Evolutionary conservation across 2,888 invertebrate genomes (phyloP).

Genomic region (Pocota personata): DNA sequence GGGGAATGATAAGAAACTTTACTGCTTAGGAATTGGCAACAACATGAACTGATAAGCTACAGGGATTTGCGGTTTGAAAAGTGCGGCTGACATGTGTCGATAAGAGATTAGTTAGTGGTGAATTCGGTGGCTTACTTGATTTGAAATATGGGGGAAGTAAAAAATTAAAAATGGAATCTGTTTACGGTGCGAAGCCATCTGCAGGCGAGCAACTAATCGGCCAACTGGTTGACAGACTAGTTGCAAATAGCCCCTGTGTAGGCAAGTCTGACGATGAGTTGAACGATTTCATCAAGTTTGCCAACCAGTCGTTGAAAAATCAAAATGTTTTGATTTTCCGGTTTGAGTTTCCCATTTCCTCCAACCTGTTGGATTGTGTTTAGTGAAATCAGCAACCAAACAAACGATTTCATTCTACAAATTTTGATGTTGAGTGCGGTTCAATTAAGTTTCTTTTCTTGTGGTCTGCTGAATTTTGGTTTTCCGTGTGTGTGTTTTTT

Average conservation of each 20-base stretch:
- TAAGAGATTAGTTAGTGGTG: neutral
- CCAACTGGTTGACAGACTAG: too few species aligned
- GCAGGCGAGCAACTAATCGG: neutral
- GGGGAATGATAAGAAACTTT: neutral
- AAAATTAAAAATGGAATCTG: too few species aligned
- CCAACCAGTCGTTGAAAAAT: neutral
- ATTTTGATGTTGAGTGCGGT: neutral
- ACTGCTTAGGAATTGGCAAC: neutral
- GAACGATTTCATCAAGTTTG: neutral
- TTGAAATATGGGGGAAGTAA: too few species aligned
- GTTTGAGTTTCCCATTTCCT: neutral
- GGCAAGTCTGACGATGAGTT: neutral
- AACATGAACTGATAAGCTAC: constrained; percentile 17
- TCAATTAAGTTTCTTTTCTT: neutral
- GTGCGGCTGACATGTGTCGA: constrained; percentile 1
- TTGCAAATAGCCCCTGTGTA: neutral
- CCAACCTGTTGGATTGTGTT: neutral
- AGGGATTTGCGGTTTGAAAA: constrained; percentile 15
- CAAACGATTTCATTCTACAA: constrained; percentile 12
- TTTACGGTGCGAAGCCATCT: too few species aligned
- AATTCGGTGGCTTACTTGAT: too few species aligned
- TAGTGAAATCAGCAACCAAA: constrained; percentile 1
- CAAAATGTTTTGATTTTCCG: neutral
- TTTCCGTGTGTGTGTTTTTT: neutral
- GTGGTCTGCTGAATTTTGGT: neutral